Evolutionary conservation across 35 echinoderm and acorn worm species (phyloP), one percentile per base, ranked within the genome.

Genomic region (Chiridota heheva): DNA sequence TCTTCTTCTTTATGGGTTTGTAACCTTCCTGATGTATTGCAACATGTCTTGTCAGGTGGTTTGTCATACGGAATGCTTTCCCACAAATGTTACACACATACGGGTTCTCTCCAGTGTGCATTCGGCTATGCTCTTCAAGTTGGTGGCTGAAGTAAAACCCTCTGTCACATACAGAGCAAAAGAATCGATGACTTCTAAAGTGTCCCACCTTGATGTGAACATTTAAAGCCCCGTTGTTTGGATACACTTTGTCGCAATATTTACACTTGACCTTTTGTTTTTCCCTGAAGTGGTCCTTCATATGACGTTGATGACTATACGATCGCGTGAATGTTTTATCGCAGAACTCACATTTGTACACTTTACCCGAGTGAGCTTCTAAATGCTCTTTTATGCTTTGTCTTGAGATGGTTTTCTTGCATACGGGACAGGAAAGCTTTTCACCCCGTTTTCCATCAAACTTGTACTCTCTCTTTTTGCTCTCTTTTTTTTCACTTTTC

Each of bases 111-210:
- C 70, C 70, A 1, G 70, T 74, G 44, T 74, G 70, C 15, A 74
- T 47, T 31, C 70, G 47, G 43, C 70, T 74, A 17, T 74, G 70
- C 2, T 51, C 31, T 10, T 42, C 36, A 3, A 74, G 43, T 17
- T 74, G 70, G 56, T 74, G 70, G 20, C 43, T 47, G 24, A 74
- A 74, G 34, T 74, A 74, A 42, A 42, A 74, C 47, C 70, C 70
- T 17, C 56, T 74, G 17, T 47, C 70, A 33, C 70, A 74, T 8
- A 74, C 56, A 32, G 47, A 42, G 8, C 70, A 74, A 42, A 74
- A 74, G 70, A 51, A 47, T 18, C 70, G 70, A 42, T 74, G 70
- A 42, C 47, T 30, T 20, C 69, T 72, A 16, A 29, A 46, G 69
- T 72, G 69, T 28, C 49, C 49, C 30, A 44, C 49, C 40, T 72